Base-by-base conservation (phyloP, 2,113 vertebrate species). In the Cynopterus brachyotis region DNA sequence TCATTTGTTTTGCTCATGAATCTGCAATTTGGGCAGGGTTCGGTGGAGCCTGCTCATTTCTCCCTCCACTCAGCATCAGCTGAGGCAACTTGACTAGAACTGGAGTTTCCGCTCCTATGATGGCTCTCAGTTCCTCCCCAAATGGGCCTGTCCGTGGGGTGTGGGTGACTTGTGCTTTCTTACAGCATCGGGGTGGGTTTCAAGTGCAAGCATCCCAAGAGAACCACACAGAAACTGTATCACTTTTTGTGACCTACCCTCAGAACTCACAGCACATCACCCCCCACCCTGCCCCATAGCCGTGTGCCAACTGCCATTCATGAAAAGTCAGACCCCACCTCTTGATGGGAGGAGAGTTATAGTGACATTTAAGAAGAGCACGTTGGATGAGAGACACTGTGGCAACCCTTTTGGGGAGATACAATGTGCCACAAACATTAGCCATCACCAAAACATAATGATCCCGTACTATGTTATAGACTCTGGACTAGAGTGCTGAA, bases 1-100 rank as follows among this genome's bases (percentile, higher is more conserved):
- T 60, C 9, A 40, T 59, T 45, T 86, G 20, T 40, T 97, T 86
- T 81, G n/a, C 76, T 70, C 81, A 55, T 50, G 8, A 81, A 17
- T 75, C 90, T 69, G n/a, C 24, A 37, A 4, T 67, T 32, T 79
- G 70, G 37, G 19, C 67, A 67, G 24, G n/a, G 7, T 47, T 89
- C 11, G 9, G 35, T 19, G 20, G 30, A 16, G 9, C 2, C 55
- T 45, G 79, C 42, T 87, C 28, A 8, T 59, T 57, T 86, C n/a
- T 66, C 55, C 79, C n/a, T n/a, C 64, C 42, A 50, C 2, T 64
- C 37, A 32, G 76, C 62, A 45, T 67, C 47, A 42, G 20, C n/a
- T 13, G 37, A 42, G 24, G 62, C 24, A 37, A 26, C 55, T 45
- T 73, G 8, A 3, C 66, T 40, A 6, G n/a, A 79, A 45, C 32